A percentile compares a stretch with the other conserved stretches of the same genome.
Conservation (phyloP, 2,888 invertebrate genomes). For the Microplitis manilae region DNA sequence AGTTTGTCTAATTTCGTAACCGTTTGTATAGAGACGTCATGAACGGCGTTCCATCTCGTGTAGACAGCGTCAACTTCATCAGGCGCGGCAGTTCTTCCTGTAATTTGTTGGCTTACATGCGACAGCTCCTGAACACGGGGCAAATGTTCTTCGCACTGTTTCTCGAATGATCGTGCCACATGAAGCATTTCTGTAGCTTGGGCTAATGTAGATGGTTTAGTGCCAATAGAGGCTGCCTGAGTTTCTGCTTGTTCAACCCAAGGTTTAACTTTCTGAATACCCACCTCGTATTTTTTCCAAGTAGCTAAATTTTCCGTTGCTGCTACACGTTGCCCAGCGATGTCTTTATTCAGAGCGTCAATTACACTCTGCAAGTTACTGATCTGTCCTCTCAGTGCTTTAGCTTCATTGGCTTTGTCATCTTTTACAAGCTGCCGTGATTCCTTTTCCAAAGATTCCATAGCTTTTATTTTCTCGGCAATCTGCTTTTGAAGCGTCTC, state of each 20-base stretch:
- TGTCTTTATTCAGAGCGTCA: conserved; percentile 82
- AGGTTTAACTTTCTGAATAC: conserved; percentile 85
- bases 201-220: conserved; percentile 83
- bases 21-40: conserved; percentile 85
- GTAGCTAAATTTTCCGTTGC: conserved; percentile 85
- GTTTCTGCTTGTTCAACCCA: conserved; percentile 91
- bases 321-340: conserved; percentile 83
- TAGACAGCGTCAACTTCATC: conserved; percentile 89
- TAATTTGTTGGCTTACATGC: conserved; percentile 82
- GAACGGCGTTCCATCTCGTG: conserved; percentile 88
- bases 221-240: conserved; percentile 80
- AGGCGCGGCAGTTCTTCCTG: conserved; percentile 82
- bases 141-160: conserved; percentile 84
- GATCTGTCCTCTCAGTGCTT: conserved; percentile 83
- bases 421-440: conserved; percentile 81
- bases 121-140: conserved; percentile 83
- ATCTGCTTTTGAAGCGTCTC: conserved; percentile 84
- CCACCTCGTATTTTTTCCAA: conserved; percentile 89
- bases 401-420: conserved; percentile 81
- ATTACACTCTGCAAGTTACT: conserved; percentile 83
- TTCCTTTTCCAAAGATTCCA: conserved; percentile 83
- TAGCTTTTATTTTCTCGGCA: conserved; percentile 80
- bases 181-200: conserved; percentile 87
- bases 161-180: conserved; percentile 81
- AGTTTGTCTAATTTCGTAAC: conserved; percentile 85